Conservation (phyloP, 2,113 vertebrate genomes). For the Neoarius graeffei region DNA sequence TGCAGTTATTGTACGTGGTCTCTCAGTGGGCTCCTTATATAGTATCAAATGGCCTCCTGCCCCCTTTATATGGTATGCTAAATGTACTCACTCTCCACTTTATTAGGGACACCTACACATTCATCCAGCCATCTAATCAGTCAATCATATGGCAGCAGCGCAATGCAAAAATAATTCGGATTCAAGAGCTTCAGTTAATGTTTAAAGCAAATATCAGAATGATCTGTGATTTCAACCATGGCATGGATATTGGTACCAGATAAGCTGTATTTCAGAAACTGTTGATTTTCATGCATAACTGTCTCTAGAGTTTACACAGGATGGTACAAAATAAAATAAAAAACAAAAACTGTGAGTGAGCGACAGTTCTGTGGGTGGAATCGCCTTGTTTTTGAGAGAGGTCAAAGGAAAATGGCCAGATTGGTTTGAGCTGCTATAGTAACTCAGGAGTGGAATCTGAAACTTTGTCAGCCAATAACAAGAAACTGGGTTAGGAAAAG, state of each 20-base stretch:
- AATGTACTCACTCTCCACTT: not conserved
- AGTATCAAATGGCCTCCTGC: not conserved
- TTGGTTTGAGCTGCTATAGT: not conserved
- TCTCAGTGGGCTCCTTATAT: not conserved
- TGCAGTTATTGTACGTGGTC: constrained; percentile 12
- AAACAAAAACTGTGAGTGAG: not conserved
- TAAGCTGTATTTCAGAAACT: not conserved
- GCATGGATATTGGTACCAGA: no score
- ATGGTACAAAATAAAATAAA: not conserved
- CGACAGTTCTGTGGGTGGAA: not conserved
- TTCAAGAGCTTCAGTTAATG: not conserved
- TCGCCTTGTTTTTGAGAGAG: not conserved
- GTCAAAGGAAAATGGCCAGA: not conserved
- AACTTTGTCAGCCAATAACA: no score
- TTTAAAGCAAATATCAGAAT: no score
- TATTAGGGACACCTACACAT: not conserved
- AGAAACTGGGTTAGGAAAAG: no score
- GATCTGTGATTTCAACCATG: no score
- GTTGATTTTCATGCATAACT: not conserved
- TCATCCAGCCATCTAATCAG: not conserved
- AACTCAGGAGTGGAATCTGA: not conserved
- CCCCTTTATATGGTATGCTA: not conserved
- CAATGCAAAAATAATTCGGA: not conserved
- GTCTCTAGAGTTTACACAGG: not conserved
- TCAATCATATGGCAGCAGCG: not conserved